Evolutionary conservation across 37 sponge, comb jelly and placozoan species (phyloP).

Genomic region (Corticium candelabrum): DNA sequence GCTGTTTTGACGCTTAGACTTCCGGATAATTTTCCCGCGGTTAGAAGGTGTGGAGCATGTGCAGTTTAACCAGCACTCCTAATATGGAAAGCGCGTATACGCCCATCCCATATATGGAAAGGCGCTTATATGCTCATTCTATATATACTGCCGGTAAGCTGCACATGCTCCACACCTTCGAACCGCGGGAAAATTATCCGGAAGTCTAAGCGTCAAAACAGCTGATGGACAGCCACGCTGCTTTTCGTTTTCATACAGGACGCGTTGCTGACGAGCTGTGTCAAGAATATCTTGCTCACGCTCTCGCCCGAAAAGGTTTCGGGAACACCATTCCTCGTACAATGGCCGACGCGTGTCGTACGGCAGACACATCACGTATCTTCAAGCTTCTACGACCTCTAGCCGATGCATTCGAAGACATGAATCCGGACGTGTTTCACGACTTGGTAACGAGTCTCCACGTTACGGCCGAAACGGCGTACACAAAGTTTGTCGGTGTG

Average conservation of each 20-base stretch:
- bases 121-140: too few species aligned
- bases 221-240: too few species aligned
- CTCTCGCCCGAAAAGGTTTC: background rate
- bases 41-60: too few species aligned
- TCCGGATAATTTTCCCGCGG: too few species aligned
- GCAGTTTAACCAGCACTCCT: too few species aligned
- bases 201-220: too few species aligned
- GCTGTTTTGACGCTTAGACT: too few species aligned
- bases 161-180: too few species aligned
- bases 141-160: too few species aligned
- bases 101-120: too few species aligned
- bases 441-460: background rate
- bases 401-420: background rate
- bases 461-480: conserved; percentile 16
- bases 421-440: background rate
- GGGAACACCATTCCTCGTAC: background rate
- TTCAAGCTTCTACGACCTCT: conserved; percentile 18
- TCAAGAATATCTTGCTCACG: background rate
- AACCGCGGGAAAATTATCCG: too few species aligned
- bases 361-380: conserved; percentile 1
- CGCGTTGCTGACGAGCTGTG: background rate
- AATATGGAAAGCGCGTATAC: too few species aligned
- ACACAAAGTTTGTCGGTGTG: conserved; percentile 25
- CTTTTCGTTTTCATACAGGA: background rate
- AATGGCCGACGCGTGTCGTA: background rate